phyloP scores from a whole-genome alignment of 2,797 vertebrate genomes.

The Pseudomugil gertrudae region DNA sequence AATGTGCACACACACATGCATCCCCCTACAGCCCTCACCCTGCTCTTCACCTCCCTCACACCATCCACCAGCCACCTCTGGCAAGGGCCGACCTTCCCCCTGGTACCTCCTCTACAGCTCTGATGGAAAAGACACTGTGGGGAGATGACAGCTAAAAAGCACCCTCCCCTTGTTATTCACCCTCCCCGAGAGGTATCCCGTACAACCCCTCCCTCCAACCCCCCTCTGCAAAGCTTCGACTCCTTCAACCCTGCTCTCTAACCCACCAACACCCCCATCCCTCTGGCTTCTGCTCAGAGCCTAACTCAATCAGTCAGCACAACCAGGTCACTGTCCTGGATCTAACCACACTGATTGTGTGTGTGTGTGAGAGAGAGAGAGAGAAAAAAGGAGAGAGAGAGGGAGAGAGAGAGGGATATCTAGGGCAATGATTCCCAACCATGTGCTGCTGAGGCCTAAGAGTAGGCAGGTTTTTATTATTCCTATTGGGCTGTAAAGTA shows the following conservation, averaged over 20 bases:
- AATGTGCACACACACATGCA: constrained; percentile 15
- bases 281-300: constrained; percentile 75
- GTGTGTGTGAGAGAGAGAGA: constrained; percentile 26
- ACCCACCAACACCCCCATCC: constrained; percentile 42
- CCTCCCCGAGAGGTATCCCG: constrained; percentile 67
- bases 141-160: constrained; percentile 79
- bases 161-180: constrained; percentile 45
- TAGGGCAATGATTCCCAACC: constrained; percentile 69
- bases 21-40: constrained; percentile 18
- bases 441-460: constrained; percentile 65
- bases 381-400: constrained; percentile 3
- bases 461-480: constrained; percentile 63
- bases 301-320: constrained; percentile 82
- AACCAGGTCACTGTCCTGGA: constrained; percentile 82
- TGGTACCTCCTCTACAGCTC: constrained; percentile 54
- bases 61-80: constrained; percentile 46
- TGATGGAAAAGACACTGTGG: constrained; percentile 72
- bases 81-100: constrained; percentile 65
- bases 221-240: constrained; percentile 38
- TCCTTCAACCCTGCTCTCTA: constrained; percentile 60
- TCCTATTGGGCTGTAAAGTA: constrained; percentile 53
- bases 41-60: constrained; percentile 43
- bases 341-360: constrained; percentile 59
- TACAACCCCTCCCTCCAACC: constrained; percentile 42
- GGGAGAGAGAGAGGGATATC: constrained; percentile 40